Base-by-base conservation (phyloP, 2,888 invertebrate species). In the Julus scandinavius region DNA sequence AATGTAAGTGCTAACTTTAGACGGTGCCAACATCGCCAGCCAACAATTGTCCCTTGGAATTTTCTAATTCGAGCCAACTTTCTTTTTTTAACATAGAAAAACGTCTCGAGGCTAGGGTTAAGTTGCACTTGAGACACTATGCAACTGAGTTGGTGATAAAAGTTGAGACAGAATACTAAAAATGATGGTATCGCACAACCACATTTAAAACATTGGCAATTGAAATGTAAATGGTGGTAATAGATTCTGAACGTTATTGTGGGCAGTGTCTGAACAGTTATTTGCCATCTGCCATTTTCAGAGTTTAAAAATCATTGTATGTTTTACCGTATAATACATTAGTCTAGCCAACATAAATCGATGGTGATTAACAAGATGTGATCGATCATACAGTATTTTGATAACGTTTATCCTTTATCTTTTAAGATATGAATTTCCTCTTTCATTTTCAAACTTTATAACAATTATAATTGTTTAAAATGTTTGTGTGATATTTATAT, bases 1-100 rank as follows among this genome's bases (percentile, higher is more conserved):
- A 29, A 72, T 72, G n/a, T 72, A 20, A 20, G 20, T 7, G 63
- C 63, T 72, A 72, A 72, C 63, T 72, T 72, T 72, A 72, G 63
- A 72, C 9, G 5, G 20, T 72, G 63, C 63, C 63, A 20, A 20
- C 63, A 72, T 72, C 29, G 63, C 20, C 63, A 11, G 63, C 63
- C 63, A 72, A 72, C 63, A 72, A 72, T 72, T 72, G 63, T 72
- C 63, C 63, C 63, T 20, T 29, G 63, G 63, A 72, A 72, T 72
- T 45, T 72, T 72, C 63, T 72, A 72, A 72, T 72, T 29, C 63
- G 63, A 72, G 63, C 63, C 20, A 20, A 72, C 20, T 20, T 72
- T 72, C 58, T 63, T 54, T 54, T 54, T 58, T 58, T 58, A 17
- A 58, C n/a, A 7, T 45, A 17, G 20, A 9, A 72, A 20, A 20